phyloP scores from a whole-genome alignment of 1,140 invertebrate species.

The Drosophila pallidifrons region DNA sequence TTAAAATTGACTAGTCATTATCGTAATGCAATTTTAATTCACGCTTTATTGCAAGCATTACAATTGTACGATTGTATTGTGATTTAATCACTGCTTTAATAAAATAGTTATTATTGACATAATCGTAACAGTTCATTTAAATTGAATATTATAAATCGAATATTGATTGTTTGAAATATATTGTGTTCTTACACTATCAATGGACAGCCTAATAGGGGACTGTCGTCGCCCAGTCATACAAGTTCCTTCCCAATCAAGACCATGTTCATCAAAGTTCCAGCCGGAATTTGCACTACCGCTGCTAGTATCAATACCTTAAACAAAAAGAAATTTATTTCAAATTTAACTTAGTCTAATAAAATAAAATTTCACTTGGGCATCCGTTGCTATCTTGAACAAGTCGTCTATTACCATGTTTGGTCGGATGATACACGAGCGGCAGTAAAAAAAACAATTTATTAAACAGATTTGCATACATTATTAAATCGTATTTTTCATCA shows the following conservation, averaged over 20 bases:
- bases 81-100: neutral
- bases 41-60: neutral
- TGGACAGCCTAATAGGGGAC: slow-evolving; percentile 25
- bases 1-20: neutral
- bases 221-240: slow-evolving; percentile 33
- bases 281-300: neutral
- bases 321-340: neutral
- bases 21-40: slow-evolving; percentile 16
- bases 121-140: too few species aligned
- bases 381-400: neutral
- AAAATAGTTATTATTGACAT: too few species aligned
- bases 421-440: slow-evolving; percentile 61
- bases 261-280: slow-evolving; percentile 35
- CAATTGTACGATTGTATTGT: neutral
- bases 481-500: slow-evolving; percentile 15
- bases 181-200: slow-evolving; percentile 29
- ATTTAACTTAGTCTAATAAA: neutral
- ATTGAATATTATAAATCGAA: neutral
- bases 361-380: slow-evolving; percentile 18
- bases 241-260: slow-evolving; percentile 34
- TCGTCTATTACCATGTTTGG: slow-evolving; percentile 54
- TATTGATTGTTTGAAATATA: neutral
- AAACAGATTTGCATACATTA: slow-evolving; percentile 54
- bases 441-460: slow-evolving; percentile 66
- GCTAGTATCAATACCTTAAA: slow-evolving; percentile 16